These are phyloP conservation scores for Chrysochloris asiatica DNA, from an alignment of 2,113 vertebrate genomes.

Conservation along the genomic window DNA sequence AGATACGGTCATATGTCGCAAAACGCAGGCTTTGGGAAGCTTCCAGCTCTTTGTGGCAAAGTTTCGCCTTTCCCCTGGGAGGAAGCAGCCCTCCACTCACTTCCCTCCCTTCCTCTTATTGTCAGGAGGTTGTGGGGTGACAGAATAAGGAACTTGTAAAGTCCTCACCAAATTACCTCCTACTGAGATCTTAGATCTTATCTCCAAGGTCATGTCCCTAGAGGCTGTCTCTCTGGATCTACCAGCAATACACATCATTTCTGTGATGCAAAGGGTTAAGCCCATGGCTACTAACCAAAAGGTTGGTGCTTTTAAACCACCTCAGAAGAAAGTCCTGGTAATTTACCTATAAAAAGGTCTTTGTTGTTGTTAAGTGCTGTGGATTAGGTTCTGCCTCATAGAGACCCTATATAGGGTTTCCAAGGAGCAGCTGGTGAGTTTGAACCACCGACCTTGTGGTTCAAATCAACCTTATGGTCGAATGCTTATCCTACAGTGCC, in stretches of 20 bases:
- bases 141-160: neutral
- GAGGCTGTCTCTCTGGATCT: neutral
- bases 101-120: neutral
- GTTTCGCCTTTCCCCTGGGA: slow-evolving; percentile 21
- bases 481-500: no score
- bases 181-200: neutral
- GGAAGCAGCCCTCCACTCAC: neutral
- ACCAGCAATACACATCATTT: fast-evolving
- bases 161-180: neutral
- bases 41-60: slow-evolving; percentile 70
- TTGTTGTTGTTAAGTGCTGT: no score
- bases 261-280: neutral
- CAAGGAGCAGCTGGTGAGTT: no score
- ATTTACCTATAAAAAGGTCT: neutral
- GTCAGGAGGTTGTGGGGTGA: slow-evolving; percentile 40
- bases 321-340: neutral
- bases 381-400: no score
- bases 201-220: neutral
- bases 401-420: no score
- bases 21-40: slow-evolving; percentile 65
- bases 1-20: slow-evolving; percentile 69
- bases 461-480: no score
- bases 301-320: neutral
- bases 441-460: no score
- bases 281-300: neutral